These are phyloP conservation scores for Saimiri boliviensis DNA, from an alignment of 2,113 vertebrate species.

Conservation along the genomic window DNA sequence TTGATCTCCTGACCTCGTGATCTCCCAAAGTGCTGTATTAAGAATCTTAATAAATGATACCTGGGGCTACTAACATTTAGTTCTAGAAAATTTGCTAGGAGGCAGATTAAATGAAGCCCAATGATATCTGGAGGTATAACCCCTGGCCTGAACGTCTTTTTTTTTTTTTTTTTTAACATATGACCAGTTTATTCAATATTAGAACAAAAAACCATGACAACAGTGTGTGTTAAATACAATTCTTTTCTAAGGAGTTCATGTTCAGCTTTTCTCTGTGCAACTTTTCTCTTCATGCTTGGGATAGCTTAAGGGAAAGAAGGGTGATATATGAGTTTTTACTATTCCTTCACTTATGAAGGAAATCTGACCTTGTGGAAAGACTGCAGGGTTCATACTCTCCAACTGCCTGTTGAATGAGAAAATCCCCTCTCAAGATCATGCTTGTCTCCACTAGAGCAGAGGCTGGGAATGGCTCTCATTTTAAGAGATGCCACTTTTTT, in stretches of 20 bases:
- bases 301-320: not conserved
- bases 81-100: not conserved
- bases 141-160: not conserved
- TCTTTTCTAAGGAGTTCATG: not conserved
- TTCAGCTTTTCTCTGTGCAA: not conserved
- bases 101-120: not conserved
- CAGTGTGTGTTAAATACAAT: not conserved
- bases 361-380: not conserved
- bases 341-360: not conserved
- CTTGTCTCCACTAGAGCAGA: not conserved
- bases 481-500: not conserved
- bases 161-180: too few relatives aligned
- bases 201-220: not conserved
- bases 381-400: not conserved
- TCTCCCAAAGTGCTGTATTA: not conserved
- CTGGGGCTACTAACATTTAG: not conserved
- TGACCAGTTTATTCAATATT: slow-evolving; percentile 20
- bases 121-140: not conserved
- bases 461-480: not conserved
- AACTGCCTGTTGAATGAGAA: not conserved
- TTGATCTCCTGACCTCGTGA: too few relatives aligned
- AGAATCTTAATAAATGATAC: not conserved
- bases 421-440: not conserved
- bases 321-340: not conserved
- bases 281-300: not conserved